Evolutionary conservation across 2,113 vertebrate genomes (phyloP).

Genomic region (Leucosticte australis): DNA sequence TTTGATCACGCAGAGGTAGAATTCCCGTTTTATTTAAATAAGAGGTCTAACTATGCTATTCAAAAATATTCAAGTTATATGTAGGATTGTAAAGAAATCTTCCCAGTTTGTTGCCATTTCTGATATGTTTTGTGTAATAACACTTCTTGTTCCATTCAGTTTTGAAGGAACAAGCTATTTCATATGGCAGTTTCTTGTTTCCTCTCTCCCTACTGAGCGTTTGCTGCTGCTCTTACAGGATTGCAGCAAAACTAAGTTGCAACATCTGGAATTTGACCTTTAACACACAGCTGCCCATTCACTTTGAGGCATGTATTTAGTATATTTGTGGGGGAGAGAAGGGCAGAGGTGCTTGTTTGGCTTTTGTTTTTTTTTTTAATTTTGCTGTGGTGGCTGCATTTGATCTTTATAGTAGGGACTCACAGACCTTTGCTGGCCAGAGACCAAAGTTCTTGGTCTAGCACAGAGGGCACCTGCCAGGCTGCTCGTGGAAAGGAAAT

Average conservation of each 20-base stretch:
- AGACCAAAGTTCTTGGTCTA: slow-evolving; percentile 2
- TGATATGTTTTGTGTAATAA: not conserved
- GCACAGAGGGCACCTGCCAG: slow-evolving; percentile 11
- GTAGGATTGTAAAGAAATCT: not conserved
- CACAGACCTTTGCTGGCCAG: slow-evolving; percentile 11
- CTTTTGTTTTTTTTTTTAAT: not conserved
- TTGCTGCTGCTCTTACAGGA: not conserved
- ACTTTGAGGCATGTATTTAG: not conserved
- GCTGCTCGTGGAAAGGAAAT: slow-evolving; percentile 45
- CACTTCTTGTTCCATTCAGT: not conserved
- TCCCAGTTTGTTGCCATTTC: not conserved
- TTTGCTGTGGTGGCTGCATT: not conserved
- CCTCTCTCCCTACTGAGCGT: not conserved
- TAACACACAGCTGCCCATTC: not conserved
- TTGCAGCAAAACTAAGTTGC: not conserved
- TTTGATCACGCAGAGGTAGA: not conserved
- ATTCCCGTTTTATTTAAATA: not conserved
- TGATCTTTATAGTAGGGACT: not conserved
- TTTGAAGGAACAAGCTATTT: not conserved
- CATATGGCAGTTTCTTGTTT: not conserved
- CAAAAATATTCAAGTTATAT: not conserved
- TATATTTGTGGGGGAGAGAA: accelerated
- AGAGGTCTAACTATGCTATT: not conserved
- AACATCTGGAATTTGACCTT: slow-evolving; percentile 48
- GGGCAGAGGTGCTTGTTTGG: not conserved